Conservation (phyloP, 2,113 vertebrate species). For the Paedocypris sp. region DNA sequence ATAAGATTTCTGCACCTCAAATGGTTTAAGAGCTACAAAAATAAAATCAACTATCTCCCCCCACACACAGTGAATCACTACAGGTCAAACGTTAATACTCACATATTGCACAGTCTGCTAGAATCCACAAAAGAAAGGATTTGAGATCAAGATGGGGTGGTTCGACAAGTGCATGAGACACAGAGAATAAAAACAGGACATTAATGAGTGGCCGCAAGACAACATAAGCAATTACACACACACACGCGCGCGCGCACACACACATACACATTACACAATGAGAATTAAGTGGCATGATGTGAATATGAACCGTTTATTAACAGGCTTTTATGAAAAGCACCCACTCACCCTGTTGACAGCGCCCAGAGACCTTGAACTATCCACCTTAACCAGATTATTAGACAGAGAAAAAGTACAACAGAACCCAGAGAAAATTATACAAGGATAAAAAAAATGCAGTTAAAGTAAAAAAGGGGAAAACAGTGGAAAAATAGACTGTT, state of each 20-base stretch:
- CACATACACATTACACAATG: constrained; percentile 19
- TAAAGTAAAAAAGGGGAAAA: not conserved
- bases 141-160: not conserved
- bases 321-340: not conserved
- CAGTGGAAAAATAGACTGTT: too few relatives aligned
- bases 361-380: constrained; percentile 56
- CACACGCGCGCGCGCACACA: constrained; percentile 33
- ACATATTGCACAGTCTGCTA: constrained; percentile 61
- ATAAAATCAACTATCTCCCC: constrained; percentile 8
- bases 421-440: not conserved
- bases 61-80: constrained; percentile 7
- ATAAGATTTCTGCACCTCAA: too few relatives aligned
- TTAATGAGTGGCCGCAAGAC: constrained; percentile 44
- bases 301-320: not conserved
- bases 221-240: constrained; percentile 31
- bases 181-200: constrained; percentile 46
- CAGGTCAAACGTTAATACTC: constrained; percentile 54
- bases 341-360: constrained; percentile 66
- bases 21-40: too few relatives aligned
- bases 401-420: constrained; percentile 16
- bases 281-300: not conserved
- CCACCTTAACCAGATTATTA: constrained; percentile 48
- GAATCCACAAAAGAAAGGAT: constrained; percentile 36
- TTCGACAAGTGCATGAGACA: constrained; percentile 29
- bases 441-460: not conserved